Evolutionary conservation across 2,888 invertebrate species (phyloP), one percentile per base, ranked within the genome.

Genomic region (Panzeria rudis): DNA sequence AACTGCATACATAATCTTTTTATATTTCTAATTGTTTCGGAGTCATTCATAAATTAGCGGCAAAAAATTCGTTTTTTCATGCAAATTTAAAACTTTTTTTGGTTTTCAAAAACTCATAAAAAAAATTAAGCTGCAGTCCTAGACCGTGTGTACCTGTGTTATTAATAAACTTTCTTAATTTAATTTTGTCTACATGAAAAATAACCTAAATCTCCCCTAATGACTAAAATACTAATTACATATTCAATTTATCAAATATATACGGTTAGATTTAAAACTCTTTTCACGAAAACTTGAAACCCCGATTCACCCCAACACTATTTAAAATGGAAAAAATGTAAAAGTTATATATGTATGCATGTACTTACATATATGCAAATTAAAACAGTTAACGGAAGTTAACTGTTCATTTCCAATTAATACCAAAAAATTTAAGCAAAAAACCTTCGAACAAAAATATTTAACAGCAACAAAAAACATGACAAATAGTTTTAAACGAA

Each of bases 341-440:
- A 38, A 23, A 17, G n/a, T n/a, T n/a, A n/a, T n/a, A n/a, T n/a
- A n/a, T n/a, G n/a, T n/a, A n/a, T n/a, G n/a, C n/a, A n/a, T n/a
- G n/a, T n/a, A n/a, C n/a, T n/a, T n/a, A n/a, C n/a, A n/a, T 59
- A n/a, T 66, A 69, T 71, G 41, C 7, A 38, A 72, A 81, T 73
- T 72, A 23, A 73, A 41, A 15, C 23, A 50, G 4, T 41, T 15
- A 75, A 59, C 81, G 87, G 87, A 87, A 87, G 77, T 86, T 87
- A 86, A 87, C 87, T 78, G 86, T 86, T 84, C 85, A 84, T 54
- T 86, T 80, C 85, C 80, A 87, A 84, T 87, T 86, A 86, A 75
- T 52, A 76, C 0, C 15, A 38, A 54, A 25, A 66, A 78, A 73
- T 47, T 71, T 62, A 64, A 47, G 56, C 41, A 66, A 35, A 35